These are phyloP conservation scores for Ceryle rudis DNA, from an alignment of 2,797 vertebrate genomes.

Conservation along the genomic window DNA sequence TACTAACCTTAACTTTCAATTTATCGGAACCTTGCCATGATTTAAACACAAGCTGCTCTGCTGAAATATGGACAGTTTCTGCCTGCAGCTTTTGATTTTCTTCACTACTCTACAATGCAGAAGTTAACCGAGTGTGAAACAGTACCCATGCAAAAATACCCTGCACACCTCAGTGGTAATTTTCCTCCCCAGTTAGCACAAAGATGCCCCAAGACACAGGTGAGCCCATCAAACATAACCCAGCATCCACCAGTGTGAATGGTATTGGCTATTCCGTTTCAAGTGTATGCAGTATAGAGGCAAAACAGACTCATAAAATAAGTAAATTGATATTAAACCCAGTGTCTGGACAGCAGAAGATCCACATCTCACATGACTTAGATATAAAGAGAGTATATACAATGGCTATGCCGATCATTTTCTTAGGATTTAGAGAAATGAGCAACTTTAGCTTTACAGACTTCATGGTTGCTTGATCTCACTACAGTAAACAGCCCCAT, in stretches of 20 bases:
- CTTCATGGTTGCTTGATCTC: slow-evolving; percentile 73
- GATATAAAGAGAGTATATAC: neutral
- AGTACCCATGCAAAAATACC: neutral
- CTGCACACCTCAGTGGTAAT: no score
- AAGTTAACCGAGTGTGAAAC: neutral
- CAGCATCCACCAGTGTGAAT: accelerated
- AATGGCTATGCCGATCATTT: slow-evolving; percentile 4
- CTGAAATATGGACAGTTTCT: neutral
- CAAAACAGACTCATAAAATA: neutral
- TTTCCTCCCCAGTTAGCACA: neutral
- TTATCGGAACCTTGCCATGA: neutral
- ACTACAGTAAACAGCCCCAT: slow-evolving; percentile 77
- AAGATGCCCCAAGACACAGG: neutral
- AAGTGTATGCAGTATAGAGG: neutral
- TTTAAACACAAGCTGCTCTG: neutral
- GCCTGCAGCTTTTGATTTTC: neutral
- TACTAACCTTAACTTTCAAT: slow-evolving; percentile 51
- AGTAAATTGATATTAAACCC: neutral
- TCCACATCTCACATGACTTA: neutral
- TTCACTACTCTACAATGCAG: neutral
- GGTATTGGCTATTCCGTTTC: accelerated
- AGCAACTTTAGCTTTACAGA: slow-evolving; percentile 52
- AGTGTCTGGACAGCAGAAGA: neutral
- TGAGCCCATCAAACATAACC: neutral
- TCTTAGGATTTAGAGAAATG: slow-evolving; percentile 47